Evolutionary conservation across 2,113 vertebrate genomes (phyloP).

Genomic region (Atherinomorus stipes): DNA sequence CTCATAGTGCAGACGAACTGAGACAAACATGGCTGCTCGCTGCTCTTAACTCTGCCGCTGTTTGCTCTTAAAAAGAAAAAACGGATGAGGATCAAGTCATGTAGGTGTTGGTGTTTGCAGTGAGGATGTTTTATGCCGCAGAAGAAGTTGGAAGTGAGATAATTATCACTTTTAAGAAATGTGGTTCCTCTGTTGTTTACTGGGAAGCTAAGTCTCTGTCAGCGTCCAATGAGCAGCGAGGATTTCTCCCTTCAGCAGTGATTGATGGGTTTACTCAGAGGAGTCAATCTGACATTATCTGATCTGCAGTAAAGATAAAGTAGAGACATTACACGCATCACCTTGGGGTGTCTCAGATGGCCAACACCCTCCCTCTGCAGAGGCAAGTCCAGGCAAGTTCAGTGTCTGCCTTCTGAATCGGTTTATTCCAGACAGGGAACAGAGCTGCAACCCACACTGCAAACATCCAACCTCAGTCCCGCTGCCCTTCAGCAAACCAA

Average conservation of each 20-base stretch:
- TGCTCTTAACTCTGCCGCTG: too few species aligned
- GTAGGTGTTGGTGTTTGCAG: too few species aligned
- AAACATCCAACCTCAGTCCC: slow-evolving; percentile 43
- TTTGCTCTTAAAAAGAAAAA: too few species aligned
- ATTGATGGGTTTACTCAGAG: slow-evolving; percentile 1
- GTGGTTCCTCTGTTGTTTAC: too few species aligned
- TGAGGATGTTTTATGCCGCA: too few species aligned
- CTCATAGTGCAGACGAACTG: too few species aligned
- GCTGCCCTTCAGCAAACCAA: slow-evolving; percentile 45
- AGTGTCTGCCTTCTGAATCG: slow-evolving; percentile 20
- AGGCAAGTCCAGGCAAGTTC: slow-evolving; percentile 61
- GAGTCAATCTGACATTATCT: slow-evolving; percentile 4
- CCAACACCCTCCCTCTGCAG: slow-evolving; percentile 21
- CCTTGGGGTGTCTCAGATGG: slow-evolving; percentile 21
- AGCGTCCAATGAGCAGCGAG: not conserved
- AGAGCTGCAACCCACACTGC: slow-evolving; percentile 5
- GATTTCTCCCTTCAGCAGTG: not conserved
- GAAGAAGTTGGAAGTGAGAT: too few species aligned
- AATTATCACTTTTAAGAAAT: too few species aligned
- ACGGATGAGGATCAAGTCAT: too few species aligned
- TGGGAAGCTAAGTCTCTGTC: too few species aligned
- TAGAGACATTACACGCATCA: slow-evolving; percentile 29
- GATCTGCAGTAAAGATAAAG: slow-evolving; percentile 22
- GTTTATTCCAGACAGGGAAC: slow-evolving; percentile 4
- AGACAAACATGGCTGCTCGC: too few species aligned